Conservation (phyloP, 2,113 vertebrate species). For the Monopterus albus region DNA sequence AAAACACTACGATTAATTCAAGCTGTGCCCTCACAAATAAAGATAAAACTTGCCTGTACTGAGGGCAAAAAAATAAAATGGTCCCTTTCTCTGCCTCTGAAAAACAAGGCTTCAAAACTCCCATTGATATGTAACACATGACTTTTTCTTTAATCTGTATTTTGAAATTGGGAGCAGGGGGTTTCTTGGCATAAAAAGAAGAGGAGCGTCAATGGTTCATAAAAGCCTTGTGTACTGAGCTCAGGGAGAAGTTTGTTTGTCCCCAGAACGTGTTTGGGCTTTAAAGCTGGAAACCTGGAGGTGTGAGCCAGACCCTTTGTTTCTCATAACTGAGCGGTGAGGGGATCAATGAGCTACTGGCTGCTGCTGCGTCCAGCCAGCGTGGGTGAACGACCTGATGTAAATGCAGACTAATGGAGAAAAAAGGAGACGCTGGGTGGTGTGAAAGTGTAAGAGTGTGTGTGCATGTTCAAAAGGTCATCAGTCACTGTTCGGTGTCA, state of each 20-base stretch:
- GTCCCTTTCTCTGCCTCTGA: slow-evolving; percentile 47
- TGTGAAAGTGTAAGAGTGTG: background rate
- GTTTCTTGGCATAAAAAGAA: slow-evolving; percentile 22
- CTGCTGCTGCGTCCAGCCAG: slow-evolving; percentile 18
- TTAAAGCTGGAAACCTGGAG: slow-evolving; percentile 32
- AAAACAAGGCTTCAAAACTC: slow-evolving; percentile 55
- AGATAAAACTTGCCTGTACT: slow-evolving; percentile 54
- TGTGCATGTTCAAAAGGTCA: slow-evolving; percentile 29
- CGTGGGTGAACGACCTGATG: slow-evolving; percentile 45
- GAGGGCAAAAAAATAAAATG: slow-evolving; percentile 40
- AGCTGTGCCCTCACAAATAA: slow-evolving; percentile 62
- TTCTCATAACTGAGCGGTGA: slow-evolving; percentile 32
- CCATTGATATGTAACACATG: slow-evolving; percentile 67
- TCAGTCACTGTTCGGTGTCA: background rate
- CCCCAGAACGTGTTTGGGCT: slow-evolving; percentile 30
- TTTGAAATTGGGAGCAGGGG: slow-evolving; percentile 53
- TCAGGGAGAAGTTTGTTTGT: slow-evolving; percentile 59
- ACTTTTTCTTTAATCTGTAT: slow-evolving; percentile 67
- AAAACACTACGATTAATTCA: slow-evolving; percentile 71
- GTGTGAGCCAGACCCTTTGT: slow-evolving; percentile 41
- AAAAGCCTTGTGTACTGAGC: slow-evolving; percentile 39
- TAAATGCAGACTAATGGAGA: slow-evolving; percentile 15
- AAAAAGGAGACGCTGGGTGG: background rate
- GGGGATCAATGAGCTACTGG: slow-evolving; percentile 10
- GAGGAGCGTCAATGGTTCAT: slow-evolving; percentile 41